phyloP scores from a whole-genome alignment of 2,888 invertebrate genomes.

The Dinocampus coccinellae region DNA sequence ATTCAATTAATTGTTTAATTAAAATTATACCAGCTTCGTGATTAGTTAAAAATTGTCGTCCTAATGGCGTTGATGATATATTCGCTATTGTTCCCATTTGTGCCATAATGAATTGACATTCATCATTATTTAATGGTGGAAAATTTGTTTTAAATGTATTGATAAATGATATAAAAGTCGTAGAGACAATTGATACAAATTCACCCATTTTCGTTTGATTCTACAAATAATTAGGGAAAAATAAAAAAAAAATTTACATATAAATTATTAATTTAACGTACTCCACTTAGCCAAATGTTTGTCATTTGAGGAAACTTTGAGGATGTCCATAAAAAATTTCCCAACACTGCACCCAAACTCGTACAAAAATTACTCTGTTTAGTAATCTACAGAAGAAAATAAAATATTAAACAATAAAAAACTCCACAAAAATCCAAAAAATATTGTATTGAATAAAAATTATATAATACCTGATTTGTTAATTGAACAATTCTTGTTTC shows the following conservation, averaged over 20 bases:
- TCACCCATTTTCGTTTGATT: constrained; percentile 61
- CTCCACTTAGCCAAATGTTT: constrained; percentile 61
- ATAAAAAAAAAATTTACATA: background rate
- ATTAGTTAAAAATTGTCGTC: constrained; percentile 64
- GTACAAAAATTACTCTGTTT: constrained; percentile 66
- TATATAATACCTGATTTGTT: background rate
- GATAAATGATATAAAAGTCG: constrained; percentile 64
- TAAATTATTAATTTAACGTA: constrained; percentile 43
- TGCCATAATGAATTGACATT: constrained; percentile 65
- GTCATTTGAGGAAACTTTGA: constrained; percentile 61
- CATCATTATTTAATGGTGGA: constrained; percentile 60
- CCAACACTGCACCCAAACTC: constrained; percentile 65
- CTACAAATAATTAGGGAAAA: no score
- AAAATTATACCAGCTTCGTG: constrained; percentile 61
- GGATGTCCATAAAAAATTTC: constrained; percentile 67
- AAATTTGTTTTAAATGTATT: constrained; percentile 60
- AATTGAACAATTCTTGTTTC: constrained; percentile 23
- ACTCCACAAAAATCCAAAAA: constrained; percentile 33
- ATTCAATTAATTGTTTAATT: constrained; percentile 58
- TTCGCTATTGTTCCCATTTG: constrained; percentile 66
- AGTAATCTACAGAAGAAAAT: constrained; percentile 46
- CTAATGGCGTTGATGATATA: constrained; percentile 63
- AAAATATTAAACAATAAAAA: background rate
- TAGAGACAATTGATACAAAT: constrained; percentile 63
- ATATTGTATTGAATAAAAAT: background rate